Evolutionary conservation across 2,888 invertebrate species (phyloP).

Genomic region (Schizotus pectinicornis): DNA sequence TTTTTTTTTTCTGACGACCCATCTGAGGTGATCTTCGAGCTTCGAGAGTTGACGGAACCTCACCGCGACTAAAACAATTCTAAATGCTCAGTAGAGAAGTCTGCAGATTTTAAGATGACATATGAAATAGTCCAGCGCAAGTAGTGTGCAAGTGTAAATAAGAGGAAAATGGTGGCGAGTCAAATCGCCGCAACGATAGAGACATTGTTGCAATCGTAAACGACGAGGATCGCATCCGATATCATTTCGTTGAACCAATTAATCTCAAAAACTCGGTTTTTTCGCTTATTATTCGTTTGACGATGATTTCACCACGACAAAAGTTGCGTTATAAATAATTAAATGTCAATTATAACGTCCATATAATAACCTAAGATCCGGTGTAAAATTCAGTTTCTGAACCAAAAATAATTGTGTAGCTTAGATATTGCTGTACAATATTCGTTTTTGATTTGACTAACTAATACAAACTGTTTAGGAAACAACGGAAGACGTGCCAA

Average conservation of each 20-base stretch:
- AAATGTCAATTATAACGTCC: constrained; percentile 58
- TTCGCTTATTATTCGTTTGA: constrained; percentile 12
- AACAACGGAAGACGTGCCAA: constrained; percentile 16
- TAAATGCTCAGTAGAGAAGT: constrained; percentile 58
- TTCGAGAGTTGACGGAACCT: constrained; percentile 23
- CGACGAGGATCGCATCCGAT: not conserved
- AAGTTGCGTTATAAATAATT: constrained; percentile 47
- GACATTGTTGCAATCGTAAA: constrained; percentile 38
- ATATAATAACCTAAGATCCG: constrained; percentile 40
- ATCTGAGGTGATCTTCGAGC: not conserved
- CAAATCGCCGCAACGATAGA: constrained; percentile 40
- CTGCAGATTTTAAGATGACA: constrained; percentile 49
- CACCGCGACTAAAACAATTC: constrained; percentile 50
- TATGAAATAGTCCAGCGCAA: constrained; percentile 53
- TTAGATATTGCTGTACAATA: constrained; percentile 54
- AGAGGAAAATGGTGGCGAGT: constrained; percentile 43
- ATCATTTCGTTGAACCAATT: not conserved
- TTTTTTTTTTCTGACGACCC: not conserved
- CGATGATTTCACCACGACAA: constrained; percentile 1
- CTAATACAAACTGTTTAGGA: constrained; percentile 4
- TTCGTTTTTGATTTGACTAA: constrained; percentile 38
- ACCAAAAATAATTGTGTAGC: constrained; percentile 51
- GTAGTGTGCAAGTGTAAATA: constrained; percentile 58
- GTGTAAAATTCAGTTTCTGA: constrained; percentile 39
- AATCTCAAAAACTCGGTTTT: constrained; percentile 5